A percentile compares a stretch with the other conserved stretches of the same genome.
Evolutionary conservation across 1,140 invertebrate genomes (phyloP).

Genomic region (Eupeodes corollae): DNA sequence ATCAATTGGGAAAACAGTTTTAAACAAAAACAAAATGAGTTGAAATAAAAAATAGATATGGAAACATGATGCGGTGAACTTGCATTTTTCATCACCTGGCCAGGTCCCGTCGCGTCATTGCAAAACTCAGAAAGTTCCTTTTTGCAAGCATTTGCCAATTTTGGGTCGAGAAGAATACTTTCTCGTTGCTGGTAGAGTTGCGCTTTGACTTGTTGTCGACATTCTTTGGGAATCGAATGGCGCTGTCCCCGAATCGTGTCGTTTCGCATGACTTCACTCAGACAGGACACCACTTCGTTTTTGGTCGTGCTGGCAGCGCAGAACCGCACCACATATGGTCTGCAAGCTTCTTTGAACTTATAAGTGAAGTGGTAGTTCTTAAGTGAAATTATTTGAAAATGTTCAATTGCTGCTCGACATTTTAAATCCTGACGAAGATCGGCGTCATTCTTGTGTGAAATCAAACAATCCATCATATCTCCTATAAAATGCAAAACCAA

Average conservation of each 20-base stretch:
- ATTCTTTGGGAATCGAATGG: conserved; percentile 70
- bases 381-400: conserved; percentile 82
- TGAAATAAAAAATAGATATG: neutral
- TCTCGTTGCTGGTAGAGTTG: conserved; percentile 84
- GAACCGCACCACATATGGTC: conserved; percentile 65
- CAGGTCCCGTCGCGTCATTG: conserved; percentile 58
- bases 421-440: conserved; percentile 62
- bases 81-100: conserved; percentile 50
- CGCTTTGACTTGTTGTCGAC: conserved; percentile 74
- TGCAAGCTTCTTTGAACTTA: conserved; percentile 92
- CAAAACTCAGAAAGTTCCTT: conserved; percentile 71
- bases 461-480: conserved; percentile 88
- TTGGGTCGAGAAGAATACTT: conserved; percentile 73
- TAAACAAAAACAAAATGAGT: neutral
- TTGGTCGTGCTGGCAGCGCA: conserved; percentile 72
- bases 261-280: conserved; percentile 80
- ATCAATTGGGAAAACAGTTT: conserved; percentile 8
- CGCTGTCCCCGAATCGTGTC: conserved; percentile 71
- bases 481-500: conserved; percentile 26
- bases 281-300: conserved; percentile 77
- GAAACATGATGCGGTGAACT: neutral
- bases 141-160: conserved; percentile 59
- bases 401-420: conserved; percentile 88
- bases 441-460: conserved; percentile 81
- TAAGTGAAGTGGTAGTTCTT: conserved; percentile 91